Conservation (phyloP, 2,888 invertebrate species). For the Odontocerum albicorne region DNA sequence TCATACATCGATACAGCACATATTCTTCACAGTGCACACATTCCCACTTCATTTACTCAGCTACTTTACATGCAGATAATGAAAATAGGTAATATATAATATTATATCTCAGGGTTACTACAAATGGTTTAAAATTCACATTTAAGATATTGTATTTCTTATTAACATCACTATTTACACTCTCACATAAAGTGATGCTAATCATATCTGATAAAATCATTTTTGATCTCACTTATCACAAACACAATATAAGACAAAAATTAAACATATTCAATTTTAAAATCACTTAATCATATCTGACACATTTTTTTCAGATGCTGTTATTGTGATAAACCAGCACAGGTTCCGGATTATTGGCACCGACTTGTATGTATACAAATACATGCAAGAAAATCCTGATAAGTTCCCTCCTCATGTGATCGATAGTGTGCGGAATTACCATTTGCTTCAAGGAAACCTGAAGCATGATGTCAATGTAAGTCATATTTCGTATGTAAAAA, state of each 20-base stretch:
- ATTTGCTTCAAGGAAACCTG: constrained; percentile 65
- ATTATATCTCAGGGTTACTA: too few relatives aligned
- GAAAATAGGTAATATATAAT: too few relatives aligned
- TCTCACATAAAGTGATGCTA: not conserved
- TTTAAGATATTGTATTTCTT: too few relatives aligned
- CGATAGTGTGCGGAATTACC: constrained; percentile 68
- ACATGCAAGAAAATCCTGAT: constrained; percentile 70
- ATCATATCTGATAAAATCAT: not conserved
- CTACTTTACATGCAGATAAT: too few relatives aligned
- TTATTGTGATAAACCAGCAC: constrained; percentile 71
- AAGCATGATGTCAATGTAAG: constrained; percentile 58
- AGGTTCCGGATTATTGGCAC: constrained; percentile 76
- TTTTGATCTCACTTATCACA: not conserved
- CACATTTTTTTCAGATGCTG: constrained; percentile 53
- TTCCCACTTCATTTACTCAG: too few relatives aligned
- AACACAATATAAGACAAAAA: not conserved
- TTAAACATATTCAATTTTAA: not conserved
- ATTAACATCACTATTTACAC: too few relatives aligned
- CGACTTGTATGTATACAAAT: constrained; percentile 77
- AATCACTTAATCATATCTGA: too few relatives aligned
- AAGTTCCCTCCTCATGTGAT: constrained; percentile 70
- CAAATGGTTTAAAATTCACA: too few relatives aligned
- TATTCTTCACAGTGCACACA: too few relatives aligned
- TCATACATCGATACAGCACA: too few relatives aligned
- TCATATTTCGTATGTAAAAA: too few relatives aligned